Evolutionary conservation across 2,888 invertebrate species (phyloP).

Genomic region (Netelia fuscicornis): DNA sequence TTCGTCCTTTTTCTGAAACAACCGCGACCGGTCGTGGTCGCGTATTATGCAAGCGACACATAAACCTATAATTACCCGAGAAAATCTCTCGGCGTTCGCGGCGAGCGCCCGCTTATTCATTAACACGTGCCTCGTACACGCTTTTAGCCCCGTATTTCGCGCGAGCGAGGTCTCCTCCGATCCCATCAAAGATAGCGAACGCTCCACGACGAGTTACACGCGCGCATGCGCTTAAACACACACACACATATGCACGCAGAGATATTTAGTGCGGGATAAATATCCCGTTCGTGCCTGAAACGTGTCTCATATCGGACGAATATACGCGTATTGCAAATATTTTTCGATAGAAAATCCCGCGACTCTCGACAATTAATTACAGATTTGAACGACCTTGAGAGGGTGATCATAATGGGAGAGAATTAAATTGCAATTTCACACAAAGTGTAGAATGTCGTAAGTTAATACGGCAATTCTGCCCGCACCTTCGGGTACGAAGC

Average conservation of each 20-base stretch:
- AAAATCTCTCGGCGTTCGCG: conserved; percentile 27
- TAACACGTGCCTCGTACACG: conserved; percentile 58
- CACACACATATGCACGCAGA: neutral
- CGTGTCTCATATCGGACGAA: conserved; percentile 7
- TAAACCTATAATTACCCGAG: conserved; percentile 53
- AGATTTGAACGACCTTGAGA: conserved; percentile 26
- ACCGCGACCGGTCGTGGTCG: neutral
- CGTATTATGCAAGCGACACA: conserved; percentile 20
- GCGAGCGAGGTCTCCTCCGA: conserved; percentile 39
- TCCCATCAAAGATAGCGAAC: conserved; percentile 56
- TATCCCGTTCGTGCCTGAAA: conserved; percentile 34
- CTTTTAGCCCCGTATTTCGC: conserved; percentile 33
- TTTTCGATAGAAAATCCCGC: no score
- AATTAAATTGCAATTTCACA: conserved; percentile 6
- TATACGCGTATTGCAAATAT: neutral
- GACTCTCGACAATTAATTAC: conserved; percentile 13
- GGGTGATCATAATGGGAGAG: neutral
- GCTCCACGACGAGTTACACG: conserved; percentile 16
- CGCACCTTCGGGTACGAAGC: no score
- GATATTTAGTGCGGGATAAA: conserved; percentile 6
- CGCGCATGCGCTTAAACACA: neutral
- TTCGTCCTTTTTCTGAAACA: neutral
- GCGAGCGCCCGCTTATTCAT: conserved; percentile 51
- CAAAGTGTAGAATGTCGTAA: no score
- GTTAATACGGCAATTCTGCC: no score